Percentiles rank a stretch among this genome's conserved stretches.
Evolutionary conservation across 2,113 vertebrate genomes (phyloP).

Genomic region (Phalacrocorax carbo): DNA sequence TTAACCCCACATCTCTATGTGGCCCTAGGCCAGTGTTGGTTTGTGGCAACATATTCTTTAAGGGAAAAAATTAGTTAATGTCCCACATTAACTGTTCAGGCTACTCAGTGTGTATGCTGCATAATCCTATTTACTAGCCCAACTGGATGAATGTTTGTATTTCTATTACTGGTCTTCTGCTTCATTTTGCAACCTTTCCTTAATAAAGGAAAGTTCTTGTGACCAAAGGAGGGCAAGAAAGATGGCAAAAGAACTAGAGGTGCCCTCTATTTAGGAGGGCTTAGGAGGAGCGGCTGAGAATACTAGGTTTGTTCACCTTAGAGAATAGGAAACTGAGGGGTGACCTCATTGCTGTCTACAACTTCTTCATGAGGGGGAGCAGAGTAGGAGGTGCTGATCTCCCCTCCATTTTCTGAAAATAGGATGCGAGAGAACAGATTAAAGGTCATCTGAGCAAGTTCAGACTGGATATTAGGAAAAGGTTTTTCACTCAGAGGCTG

Average conservation of each 20-base stretch:
- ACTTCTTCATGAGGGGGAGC: not conserved
- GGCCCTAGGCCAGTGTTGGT: not conserved
- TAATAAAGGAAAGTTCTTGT: not conserved
- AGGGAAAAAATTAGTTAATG: fast-evolving
- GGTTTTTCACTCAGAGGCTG: not conserved
- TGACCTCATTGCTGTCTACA: not conserved
- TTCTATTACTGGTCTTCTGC: not conserved
- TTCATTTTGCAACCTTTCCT: not conserved
- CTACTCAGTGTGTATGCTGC: not conserved
- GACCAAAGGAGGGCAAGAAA: not conserved
- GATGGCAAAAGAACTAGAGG: not conserved
- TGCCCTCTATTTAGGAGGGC: too few species aligned
- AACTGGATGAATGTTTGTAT: not conserved
- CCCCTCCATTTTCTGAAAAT: not conserved
- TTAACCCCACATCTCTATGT: not conserved
- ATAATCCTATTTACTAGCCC: not conserved
- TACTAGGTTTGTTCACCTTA: not conserved
- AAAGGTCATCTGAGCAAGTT: not conserved
- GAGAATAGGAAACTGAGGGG: not conserved
- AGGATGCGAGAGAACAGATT: not conserved
- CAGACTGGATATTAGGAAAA: not conserved
- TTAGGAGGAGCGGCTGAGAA: not conserved
- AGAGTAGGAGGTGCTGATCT: not conserved
- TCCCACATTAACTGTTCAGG: not conserved
- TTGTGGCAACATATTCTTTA: not conserved